Evolutionary conservation across 2,797 vertebrate species (phyloP), one percentile per base, ranked within the genome.

Genomic region (Alosa sapidissima): DNA sequence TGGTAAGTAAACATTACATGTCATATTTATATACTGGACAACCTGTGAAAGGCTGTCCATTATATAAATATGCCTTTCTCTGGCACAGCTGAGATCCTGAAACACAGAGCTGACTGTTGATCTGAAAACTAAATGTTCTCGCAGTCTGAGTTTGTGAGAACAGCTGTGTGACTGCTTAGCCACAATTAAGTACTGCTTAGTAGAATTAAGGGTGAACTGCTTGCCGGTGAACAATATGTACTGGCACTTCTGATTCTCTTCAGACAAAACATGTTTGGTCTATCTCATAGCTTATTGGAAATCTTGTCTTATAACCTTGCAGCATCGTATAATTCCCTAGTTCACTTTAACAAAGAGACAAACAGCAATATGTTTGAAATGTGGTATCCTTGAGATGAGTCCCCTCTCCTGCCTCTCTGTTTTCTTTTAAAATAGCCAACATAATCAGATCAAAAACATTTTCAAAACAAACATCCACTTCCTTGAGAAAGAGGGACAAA

Each of bases 51-150:
- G 28, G 28, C 28, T 28, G 28, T 28, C 28, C 28, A 28, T 28
- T 28, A 28, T 28, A 28, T 28, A 47, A 47, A 78, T 47, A 1
- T n/a, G 60, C n/a, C 24, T 45, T 19, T 36, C 33, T 36, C 28
- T 72, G 65, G 72, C 72, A 47, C 24, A 47, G 41, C 41, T 78
- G 16, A 21, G 36, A 78, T 21, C 36, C 33, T 21, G 16, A 45
- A 21, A 78, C 72, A 78, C 16, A 78, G 36, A 78, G 41, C 36
- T 16, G 5, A 78, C 72, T 78, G 36, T 78, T 21, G 36, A 45
- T 19, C 72, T 19, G 41, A 45, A 78, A 78, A 78, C 72, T 6
- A 47, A 78, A 78, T 78, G 72, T 78, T 78, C 72, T 78, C 41
- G 45, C 4, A 78, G 41, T 78, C 36, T 78, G 36, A 21, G 19